Evolutionary conservation across 1,140 invertebrate species (phyloP), one percentile per base, ranked within the genome.

Genomic region (Hyphantria cunea): DNA sequence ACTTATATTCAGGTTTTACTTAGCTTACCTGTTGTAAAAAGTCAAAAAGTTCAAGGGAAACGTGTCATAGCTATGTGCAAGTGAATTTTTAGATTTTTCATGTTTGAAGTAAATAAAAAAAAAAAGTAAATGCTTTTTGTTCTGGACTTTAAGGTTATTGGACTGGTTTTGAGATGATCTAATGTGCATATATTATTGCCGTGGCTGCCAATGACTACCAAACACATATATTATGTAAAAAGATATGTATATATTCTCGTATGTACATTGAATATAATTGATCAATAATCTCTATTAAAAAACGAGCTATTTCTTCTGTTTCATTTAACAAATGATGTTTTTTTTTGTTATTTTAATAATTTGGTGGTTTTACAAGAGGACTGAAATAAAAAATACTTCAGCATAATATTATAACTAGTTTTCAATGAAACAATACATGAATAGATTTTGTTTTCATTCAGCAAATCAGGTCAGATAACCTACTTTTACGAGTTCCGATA

Each of bases 131-230:
- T 49, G 54, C 11, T 6, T 31, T 13, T 14, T 54, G 17, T 37
- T 53, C 15, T 47, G 41, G 48, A 58, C 45, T 58, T 39, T 37
- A 49, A 58, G 45, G 45, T 58, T 58, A 58, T 42, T 58, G 66
- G 54, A 83, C 82, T 71, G 74, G 77, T 80, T 83, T 68, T 71
- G 51, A 39, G 84, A 84, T 84, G 84, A 86, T 82, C 82, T 86
- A 86, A 86, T 67, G 56, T 78, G 80, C 76, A 83, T 82, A 78
- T 66, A 82, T 82, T 84, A 82, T 9, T 15, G 51, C 17, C 1
- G 17, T 25, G 17, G 17, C 60, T 71, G 53, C 64, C 76, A 79
- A 80, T 72, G 74, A 79, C 56, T 47, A 17, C 33, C 53, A 56
- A 56, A 41, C 31, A 49, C 14, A 10, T 48, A 9, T 6, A n/a